Evolutionary conservation across 2,113 vertebrate genomes (phyloP).

Genomic region (Eurypyga helias): DNA sequence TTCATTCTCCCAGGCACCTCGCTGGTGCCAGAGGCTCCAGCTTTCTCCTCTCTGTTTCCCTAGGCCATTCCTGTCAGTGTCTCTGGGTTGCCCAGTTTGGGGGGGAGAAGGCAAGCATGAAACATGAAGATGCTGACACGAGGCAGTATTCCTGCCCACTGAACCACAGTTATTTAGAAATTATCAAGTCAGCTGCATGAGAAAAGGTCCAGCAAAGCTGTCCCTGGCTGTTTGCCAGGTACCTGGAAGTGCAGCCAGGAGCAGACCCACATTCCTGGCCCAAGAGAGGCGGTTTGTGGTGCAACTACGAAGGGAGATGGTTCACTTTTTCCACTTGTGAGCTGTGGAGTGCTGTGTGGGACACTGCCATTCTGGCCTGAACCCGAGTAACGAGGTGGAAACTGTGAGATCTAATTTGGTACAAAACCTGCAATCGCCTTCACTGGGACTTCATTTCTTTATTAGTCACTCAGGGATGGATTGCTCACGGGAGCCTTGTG

Average conservation of each 20-base stretch:
- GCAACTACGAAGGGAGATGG: background rate
- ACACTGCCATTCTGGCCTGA: background rate
- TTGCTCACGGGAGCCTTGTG: background rate
- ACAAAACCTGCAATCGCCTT: fast-evolving
- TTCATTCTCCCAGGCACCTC: background rate
- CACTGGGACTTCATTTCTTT: fast-evolving
- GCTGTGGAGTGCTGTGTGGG: background rate
- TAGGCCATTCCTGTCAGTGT: background rate
- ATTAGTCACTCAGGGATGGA: background rate
- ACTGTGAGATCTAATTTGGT: background rate
- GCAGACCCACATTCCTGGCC: background rate
- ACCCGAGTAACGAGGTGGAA: background rate
- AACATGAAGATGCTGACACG: background rate
- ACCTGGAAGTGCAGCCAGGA: background rate
- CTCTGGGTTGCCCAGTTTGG: background rate
- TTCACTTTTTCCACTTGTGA: constrained; percentile 11
- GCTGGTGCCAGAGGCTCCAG: background rate
- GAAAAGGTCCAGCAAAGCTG: background rate
- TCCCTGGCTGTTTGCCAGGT: background rate
- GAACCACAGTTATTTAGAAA: background rate
- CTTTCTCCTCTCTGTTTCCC: background rate
- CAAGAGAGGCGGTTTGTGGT: background rate
- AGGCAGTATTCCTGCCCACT: background rate
- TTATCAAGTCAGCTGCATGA: background rate
- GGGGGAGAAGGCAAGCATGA: background rate